Evolutionary conservation across 2,113 vertebrate species (phyloP).

Genomic region (Cranoglanis bouderius): DNA sequence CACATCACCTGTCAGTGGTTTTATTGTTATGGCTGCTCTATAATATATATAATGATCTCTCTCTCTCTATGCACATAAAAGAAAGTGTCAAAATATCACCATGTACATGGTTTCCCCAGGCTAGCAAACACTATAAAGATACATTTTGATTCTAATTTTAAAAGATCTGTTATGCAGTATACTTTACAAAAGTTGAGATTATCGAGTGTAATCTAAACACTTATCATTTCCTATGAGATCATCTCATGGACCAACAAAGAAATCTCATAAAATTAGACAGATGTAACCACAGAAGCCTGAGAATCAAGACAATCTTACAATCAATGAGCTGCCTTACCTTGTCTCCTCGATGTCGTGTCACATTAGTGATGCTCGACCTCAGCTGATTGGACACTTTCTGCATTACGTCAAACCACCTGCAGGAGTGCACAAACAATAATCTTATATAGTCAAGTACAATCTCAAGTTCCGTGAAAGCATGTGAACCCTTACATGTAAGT

Average conservation of each 20-base stretch:
- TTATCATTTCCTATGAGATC: not conserved
- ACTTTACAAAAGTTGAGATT: not conserved
- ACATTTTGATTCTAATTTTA: not conserved
- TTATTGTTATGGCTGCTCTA: too few relatives aligned
- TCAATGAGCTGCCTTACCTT: constrained; percentile 76
- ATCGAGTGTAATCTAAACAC: not conserved
- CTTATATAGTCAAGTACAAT: not conserved
- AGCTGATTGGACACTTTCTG: constrained; percentile 92
- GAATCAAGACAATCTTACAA: not conserved
- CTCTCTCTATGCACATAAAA: too few relatives aligned
- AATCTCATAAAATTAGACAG: not conserved
- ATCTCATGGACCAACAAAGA: not conserved
- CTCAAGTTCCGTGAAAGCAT: not conserved
- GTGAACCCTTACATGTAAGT: not conserved
- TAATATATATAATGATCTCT: too few relatives aligned
- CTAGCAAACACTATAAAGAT: not conserved
- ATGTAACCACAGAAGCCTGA: not conserved
- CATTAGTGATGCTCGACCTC: constrained; percentile 84
- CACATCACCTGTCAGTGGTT: too few relatives aligned
- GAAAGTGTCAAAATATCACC: too few relatives aligned
- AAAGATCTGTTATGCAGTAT: not conserved
- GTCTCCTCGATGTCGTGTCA: constrained; percentile 87
- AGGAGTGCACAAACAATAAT: constrained; percentile 5
- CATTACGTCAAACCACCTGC: constrained; percentile 96
- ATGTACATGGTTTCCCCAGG: too few relatives aligned